phyloP scores from a whole-genome alignment of 2,888 invertebrate species.

The Plemyria rubiginata region DNA sequence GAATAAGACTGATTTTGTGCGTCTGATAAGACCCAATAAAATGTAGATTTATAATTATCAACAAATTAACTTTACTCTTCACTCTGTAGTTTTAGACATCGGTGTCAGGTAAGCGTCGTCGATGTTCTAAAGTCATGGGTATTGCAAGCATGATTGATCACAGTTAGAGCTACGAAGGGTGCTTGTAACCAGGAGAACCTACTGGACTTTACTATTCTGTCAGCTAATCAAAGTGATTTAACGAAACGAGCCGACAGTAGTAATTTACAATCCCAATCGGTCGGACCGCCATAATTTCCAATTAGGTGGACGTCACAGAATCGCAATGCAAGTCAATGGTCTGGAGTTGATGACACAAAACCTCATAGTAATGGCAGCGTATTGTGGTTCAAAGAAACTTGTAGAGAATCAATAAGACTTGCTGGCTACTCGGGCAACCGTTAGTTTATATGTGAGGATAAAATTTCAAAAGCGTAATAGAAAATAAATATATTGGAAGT shows the following conservation, averaged over 20 bases:
- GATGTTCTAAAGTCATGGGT: background rate
- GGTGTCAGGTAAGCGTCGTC: background rate
- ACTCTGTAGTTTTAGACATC: background rate
- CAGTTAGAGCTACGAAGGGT: background rate
- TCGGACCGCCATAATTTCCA: conserved; percentile 71
- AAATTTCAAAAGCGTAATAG: background rate
- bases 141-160: conserved; percentile 4
- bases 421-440: background rate
- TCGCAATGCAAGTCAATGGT: conserved; percentile 46
- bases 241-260: conserved; percentile 60
- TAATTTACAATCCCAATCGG: conserved; percentile 69
- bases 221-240: conserved; percentile 72
- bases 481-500: too few species aligned
- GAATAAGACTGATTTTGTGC: background rate
- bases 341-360: conserved; percentile 59
- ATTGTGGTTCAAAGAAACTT: conserved; percentile 52
- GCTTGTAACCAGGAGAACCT: conserved; percentile 40
- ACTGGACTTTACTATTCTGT: conserved; percentile 51
- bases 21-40: background rate
- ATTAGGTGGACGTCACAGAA: conserved; percentile 63
- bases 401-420: conserved; percentile 13
- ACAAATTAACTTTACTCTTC: background rate
- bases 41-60: too few species aligned
- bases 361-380: conserved; percentile 58
- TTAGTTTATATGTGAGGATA: background rate